Evolutionary conservation across 1,140 invertebrate genomes (phyloP).

Genomic region (Pararge aegeria): DNA sequence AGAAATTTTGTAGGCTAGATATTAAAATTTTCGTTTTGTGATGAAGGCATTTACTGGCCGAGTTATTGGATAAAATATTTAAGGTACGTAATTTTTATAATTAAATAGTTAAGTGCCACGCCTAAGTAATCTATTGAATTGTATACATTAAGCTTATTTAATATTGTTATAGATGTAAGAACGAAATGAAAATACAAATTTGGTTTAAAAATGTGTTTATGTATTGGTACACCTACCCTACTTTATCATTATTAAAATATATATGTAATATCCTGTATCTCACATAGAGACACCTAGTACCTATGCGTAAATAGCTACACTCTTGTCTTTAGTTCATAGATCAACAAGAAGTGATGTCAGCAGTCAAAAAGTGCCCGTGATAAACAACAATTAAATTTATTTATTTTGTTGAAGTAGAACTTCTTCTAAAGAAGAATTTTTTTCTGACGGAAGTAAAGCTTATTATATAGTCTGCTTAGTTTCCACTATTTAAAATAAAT

Average conservation of each 20-base stretch:
- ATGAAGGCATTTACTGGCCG: slow-evolving; percentile 75
- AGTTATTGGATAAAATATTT: slow-evolving; percentile 57
- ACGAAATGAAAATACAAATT: slow-evolving; percentile 67
- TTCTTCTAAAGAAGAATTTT: too few relatives aligned
- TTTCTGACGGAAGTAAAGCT: too few relatives aligned
- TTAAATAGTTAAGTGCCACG: slow-evolving; percentile 71
- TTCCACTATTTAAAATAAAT: too few relatives aligned
- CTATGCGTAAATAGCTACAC: too few relatives aligned
- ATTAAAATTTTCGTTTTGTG: slow-evolving; percentile 61
- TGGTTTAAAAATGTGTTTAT: slow-evolving; percentile 40
- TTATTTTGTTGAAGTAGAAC: too few relatives aligned
- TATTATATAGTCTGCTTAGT: too few relatives aligned
- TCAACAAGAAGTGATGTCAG: too few relatives aligned
- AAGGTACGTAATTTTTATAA: slow-evolving; percentile 72
- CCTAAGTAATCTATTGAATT: slow-evolving; percentile 70
- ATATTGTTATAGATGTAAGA: slow-evolving; percentile 70
- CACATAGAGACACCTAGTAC: neutral
- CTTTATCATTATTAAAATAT: neutral
- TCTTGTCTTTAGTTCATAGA: too few relatives aligned
- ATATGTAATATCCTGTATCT: too few relatives aligned
- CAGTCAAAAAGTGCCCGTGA: too few relatives aligned
- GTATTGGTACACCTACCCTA: neutral
- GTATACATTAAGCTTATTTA: slow-evolving; percentile 70
- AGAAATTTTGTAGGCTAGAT: slow-evolving; percentile 42
- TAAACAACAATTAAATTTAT: too few relatives aligned